phyloP scores from a whole-genome alignment of 2,797 vertebrate species.

The Artibeus jamaicensis region DNA sequence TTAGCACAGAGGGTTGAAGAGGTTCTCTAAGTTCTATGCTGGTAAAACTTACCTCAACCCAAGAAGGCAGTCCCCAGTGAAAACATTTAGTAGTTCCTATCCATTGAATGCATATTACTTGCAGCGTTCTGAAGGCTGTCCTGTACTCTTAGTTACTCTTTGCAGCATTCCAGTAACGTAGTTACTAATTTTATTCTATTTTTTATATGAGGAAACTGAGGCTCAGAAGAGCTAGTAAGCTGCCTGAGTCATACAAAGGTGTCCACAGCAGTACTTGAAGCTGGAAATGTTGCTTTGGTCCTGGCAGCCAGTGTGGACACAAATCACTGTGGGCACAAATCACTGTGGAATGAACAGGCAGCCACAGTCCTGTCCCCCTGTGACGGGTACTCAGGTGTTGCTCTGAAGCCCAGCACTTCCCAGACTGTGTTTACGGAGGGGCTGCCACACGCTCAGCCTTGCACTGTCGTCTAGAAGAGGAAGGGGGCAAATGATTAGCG shows the following conservation, averaged over 20 bases:
- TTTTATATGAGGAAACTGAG: background rate
- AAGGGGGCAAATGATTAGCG: background rate
- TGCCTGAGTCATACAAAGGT: background rate
- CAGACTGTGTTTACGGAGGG: background rate
- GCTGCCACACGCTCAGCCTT: fast-evolving
- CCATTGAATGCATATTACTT: background rate
- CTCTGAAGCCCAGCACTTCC: background rate
- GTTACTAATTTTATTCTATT: background rate
- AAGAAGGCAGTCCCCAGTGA: background rate
- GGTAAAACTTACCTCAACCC: background rate
- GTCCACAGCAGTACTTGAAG: background rate
- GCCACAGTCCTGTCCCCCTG: background rate
- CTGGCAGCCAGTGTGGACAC: background rate
- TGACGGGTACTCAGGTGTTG: fast-evolving
- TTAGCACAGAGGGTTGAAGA: background rate
- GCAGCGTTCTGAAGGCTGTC: background rate
- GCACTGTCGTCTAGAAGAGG: background rate
- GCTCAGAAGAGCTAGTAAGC: background rate
- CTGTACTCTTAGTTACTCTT: background rate
- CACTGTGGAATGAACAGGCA: background rate
- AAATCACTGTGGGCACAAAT: background rate
- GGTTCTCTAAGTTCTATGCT: background rate
- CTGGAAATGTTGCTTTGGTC: background rate
- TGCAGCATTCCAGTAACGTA: background rate
- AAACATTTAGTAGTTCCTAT: background rate